Conservation (phyloP, 2,888 invertebrate species). For the Tortrix viridana region DNA sequence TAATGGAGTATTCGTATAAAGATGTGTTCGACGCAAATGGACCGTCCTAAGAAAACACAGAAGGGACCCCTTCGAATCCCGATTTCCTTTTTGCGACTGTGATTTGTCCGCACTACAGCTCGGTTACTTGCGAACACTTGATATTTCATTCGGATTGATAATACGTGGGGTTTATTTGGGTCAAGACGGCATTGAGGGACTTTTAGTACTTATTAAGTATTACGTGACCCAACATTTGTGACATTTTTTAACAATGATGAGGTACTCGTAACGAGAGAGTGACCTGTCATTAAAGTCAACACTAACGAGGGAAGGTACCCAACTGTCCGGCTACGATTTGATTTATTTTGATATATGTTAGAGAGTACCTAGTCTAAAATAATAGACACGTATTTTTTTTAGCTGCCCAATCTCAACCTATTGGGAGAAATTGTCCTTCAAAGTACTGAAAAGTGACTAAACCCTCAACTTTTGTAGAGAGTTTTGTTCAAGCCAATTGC, state of each 20-base stretch:
- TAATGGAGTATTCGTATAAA: conserved; percentile 51
- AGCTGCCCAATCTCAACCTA: too few relatives aligned
- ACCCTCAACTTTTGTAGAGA: too few relatives aligned
- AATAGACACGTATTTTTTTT: too few relatives aligned
- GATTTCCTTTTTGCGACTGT: conserved; percentile 57
- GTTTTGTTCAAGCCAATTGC: too few relatives aligned
- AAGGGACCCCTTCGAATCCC: conserved; percentile 50
- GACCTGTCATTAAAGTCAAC: too few relatives aligned
- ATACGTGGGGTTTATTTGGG: conserved; percentile 30
- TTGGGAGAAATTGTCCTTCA: too few relatives aligned
- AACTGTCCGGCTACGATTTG: too few relatives aligned
- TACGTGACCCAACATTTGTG: conserved; percentile 9
- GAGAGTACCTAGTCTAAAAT: too few relatives aligned
- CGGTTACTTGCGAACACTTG: conserved; percentile 34
- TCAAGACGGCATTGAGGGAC: conserved; percentile 21
- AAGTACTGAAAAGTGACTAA: too few relatives aligned
- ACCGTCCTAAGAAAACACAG: conserved; percentile 66
- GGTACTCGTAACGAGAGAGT: too few relatives aligned
- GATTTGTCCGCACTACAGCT: conserved; percentile 46
- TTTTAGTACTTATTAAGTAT: conserved; percentile 24
- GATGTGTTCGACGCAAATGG: conserved; percentile 61
- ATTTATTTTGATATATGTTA: too few relatives aligned
- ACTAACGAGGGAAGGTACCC: too few relatives aligned
- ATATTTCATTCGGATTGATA: conserved; percentile 36
- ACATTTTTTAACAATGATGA: background rate